phyloP scores from a whole-genome alignment of 2,888 invertebrate species.

The Lordiphosa fenestrarum region DNA sequence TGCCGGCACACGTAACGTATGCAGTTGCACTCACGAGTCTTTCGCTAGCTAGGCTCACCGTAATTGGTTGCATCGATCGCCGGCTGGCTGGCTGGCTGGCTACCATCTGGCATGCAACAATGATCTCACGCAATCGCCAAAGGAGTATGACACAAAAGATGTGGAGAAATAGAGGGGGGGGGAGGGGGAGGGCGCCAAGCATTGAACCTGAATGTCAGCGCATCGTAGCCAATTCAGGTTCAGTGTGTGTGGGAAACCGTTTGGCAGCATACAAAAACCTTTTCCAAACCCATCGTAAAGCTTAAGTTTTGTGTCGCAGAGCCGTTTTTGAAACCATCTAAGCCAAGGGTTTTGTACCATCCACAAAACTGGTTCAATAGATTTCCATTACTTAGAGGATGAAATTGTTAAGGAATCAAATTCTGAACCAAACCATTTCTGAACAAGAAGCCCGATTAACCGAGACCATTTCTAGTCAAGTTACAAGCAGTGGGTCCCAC shows the following conservation, averaged over 20 bases:
- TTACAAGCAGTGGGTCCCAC: too few species aligned
- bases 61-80: conserved; percentile 29
- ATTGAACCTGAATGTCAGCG: conserved; percentile 60
- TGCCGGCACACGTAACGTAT: conserved; percentile 1
- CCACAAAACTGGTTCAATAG: too few species aligned
- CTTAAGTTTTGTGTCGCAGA: too few species aligned
- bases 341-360: too few species aligned
- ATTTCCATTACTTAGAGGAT: too few species aligned
- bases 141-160: neutral
- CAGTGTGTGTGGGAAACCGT: conserved; percentile 41
- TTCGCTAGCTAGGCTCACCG: conserved; percentile 27
- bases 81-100: conserved; percentile 20
- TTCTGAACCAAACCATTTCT: too few species aligned
- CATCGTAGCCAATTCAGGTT: conserved; percentile 47
- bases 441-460: too few species aligned
- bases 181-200: conserved; percentile 31
- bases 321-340: too few species aligned
- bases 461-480: too few species aligned
- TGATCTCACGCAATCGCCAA: conserved; percentile 33
- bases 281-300: too few species aligned
- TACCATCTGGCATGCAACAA: conserved; percentile 4
- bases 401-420: too few species aligned
- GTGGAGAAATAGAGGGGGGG: neutral
- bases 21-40: conserved; percentile 25
- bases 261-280: too few species aligned